phyloP scores from a whole-genome alignment of 2,797 vertebrate species.

The Sternarchorhynchus goeldii region DNA sequence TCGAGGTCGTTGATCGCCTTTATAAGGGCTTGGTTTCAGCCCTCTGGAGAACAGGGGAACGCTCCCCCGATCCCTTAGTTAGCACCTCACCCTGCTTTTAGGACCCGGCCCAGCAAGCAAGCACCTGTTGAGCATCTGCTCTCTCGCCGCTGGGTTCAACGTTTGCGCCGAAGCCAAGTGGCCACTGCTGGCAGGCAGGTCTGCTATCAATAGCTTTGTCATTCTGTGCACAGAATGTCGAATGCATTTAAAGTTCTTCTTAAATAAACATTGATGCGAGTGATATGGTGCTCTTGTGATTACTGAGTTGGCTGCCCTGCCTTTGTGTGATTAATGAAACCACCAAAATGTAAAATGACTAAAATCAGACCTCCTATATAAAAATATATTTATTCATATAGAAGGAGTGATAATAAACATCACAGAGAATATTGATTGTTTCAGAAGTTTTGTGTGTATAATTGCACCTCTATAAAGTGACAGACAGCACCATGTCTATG shows the following conservation, averaged over 20 bases:
- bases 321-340: too few relatives aligned
- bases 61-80: not conserved
- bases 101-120: not conserved
- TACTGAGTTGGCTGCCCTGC: not conserved
- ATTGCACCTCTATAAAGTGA: not conserved
- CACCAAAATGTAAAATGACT: not conserved
- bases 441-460: not conserved
- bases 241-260: not conserved
- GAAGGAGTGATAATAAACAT: not conserved
- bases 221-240: constrained; percentile 17
- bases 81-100: constrained; percentile 1
- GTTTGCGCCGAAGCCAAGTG: not conserved
- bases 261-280: constrained; percentile 34
- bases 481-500: not conserved
- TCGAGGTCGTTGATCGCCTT: not conserved
- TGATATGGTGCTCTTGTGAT: not conserved
- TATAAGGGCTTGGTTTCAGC: not conserved
- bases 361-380: constrained; percentile 14
- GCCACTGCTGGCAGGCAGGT: not conserved
- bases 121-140: not conserved
- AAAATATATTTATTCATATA: constrained; percentile 52
- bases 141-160: not conserved
- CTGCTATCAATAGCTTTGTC: not conserved
- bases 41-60: not conserved
- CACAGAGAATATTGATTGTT: not conserved